These are phyloP conservation scores for Heterodera filipjevi DNA, from an alignment of 2,888 invertebrate genomes.

Conservation along the genomic window DNA sequence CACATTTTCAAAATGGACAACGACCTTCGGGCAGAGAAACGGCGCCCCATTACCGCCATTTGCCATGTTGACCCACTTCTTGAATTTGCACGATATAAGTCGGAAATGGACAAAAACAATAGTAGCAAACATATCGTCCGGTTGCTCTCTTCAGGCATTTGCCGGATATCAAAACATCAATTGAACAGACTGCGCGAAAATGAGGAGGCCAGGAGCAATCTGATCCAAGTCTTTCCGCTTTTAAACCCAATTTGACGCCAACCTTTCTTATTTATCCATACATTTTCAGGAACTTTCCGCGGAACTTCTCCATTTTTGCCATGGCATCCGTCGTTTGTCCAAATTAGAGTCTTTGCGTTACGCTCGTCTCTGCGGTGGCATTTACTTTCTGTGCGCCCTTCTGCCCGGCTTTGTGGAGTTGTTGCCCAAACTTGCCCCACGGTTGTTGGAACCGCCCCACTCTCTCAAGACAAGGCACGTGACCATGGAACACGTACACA, in stretches of 20 bases:
- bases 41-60: not conserved
- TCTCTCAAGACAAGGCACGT: not conserved
- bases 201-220: constrained; percentile 1
- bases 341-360: constrained; percentile 10
- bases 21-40: not conserved
- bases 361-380: constrained; percentile 15
- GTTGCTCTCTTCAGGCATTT: constrained; percentile 18
- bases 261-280: not conserved
- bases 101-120: constrained; percentile 3
- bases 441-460: not conserved
- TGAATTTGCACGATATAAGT: not conserved
- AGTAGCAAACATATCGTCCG: constrained; percentile 10
- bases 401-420: constrained; percentile 31
- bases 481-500: not conserved
- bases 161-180: constrained; percentile 8
- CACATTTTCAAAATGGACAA: not conserved
- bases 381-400: constrained; percentile 34
- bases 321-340: not conserved
- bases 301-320: constrained; percentile 8
- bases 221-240: not conserved
- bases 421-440: constrained; percentile 11
- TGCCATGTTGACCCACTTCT: not conserved
- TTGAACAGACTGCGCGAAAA: constrained; percentile 13
- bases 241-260: not conserved
- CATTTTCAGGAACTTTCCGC: not conserved